Conservation (phyloP, 2,797 vertebrate genomes). For the Betta splendens region DNA sequence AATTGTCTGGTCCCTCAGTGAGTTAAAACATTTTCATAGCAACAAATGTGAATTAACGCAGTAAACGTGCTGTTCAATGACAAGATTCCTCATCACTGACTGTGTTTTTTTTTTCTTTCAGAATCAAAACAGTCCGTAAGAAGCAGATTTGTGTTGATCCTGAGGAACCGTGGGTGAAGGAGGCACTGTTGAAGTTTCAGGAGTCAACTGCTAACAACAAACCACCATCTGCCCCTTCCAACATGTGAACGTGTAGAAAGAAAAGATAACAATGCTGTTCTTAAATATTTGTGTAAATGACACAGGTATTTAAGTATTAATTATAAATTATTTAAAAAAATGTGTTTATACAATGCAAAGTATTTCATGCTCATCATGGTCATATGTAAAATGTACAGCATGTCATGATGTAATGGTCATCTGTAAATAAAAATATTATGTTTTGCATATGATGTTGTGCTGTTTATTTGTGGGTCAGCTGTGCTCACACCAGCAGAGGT, state of each 20-base stretch:
- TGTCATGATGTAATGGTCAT: not conserved
- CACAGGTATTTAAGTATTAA: too few relatives aligned
- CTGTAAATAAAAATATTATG: constrained; percentile 28
- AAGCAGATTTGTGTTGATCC: not conserved
- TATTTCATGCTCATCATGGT: too few relatives aligned
- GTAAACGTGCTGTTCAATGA: too few relatives aligned
- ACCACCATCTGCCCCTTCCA: too few relatives aligned
- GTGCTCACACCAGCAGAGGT: not conserved
- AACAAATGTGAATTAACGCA: too few relatives aligned
- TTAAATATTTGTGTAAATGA: too few relatives aligned
- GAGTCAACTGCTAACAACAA: accelerated
- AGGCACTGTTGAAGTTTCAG: accelerated
- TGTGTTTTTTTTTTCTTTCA: not conserved
- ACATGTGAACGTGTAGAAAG: accelerated
- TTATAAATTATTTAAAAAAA: too few relatives aligned
- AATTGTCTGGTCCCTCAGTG: too few relatives aligned
- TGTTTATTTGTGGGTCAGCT: not conserved
- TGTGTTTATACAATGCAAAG: too few relatives aligned
- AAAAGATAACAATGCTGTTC: accelerated
- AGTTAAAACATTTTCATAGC: too few relatives aligned
- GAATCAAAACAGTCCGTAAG: not conserved
- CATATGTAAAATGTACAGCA: not conserved
- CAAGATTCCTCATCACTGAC: too few relatives aligned
- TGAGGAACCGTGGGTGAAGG: accelerated
- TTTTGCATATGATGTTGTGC: not conserved